Evolutionary conservation across 2,113 vertebrate species (phyloP).

Genomic region (Hyla sarda): DNA sequence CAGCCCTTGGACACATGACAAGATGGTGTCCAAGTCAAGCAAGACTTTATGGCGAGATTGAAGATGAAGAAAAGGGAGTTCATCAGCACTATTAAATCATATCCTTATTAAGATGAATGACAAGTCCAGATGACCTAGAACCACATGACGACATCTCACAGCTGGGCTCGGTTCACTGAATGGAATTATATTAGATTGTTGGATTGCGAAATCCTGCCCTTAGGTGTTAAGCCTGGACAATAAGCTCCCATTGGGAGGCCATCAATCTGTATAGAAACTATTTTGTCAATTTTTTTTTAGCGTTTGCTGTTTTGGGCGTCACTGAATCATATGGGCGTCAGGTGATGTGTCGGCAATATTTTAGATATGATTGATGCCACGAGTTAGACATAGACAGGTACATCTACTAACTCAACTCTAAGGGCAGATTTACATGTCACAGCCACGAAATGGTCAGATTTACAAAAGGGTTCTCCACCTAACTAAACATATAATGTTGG

Average conservation of each 20-base stretch:
- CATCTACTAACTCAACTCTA: neutral
- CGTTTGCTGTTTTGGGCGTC: constrained; percentile 44
- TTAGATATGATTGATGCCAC: neutral
- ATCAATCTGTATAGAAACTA: constrained; percentile 2
- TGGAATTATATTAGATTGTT: neutral
- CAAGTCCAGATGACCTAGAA: constrained; percentile 24
- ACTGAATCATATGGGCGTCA: neutral
- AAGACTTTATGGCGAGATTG: too few relatives aligned
- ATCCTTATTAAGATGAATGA: neutral
- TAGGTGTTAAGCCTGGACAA: neutral
- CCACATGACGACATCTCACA: neutral
- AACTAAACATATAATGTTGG: too few relatives aligned
- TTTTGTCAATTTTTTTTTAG: constrained; percentile 31
- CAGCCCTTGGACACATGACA: too few relatives aligned
- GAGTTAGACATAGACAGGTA: neutral
- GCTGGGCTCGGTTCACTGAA: neutral
- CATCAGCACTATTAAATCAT: neutral
- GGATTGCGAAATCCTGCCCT: constrained; percentile 27
- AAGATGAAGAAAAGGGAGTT: neutral
- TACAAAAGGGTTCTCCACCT: too few relatives aligned
- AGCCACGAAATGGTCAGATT: too few relatives aligned
- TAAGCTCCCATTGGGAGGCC: neutral
- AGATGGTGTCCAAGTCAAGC: too few relatives aligned
- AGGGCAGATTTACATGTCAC: too few relatives aligned
- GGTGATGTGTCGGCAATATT: neutral